Percentiles rank a stretch among this genome's conserved stretches.
Conservation (phyloP, 2,113 vertebrate genomes). For the Cheilinus undulatus region DNA sequence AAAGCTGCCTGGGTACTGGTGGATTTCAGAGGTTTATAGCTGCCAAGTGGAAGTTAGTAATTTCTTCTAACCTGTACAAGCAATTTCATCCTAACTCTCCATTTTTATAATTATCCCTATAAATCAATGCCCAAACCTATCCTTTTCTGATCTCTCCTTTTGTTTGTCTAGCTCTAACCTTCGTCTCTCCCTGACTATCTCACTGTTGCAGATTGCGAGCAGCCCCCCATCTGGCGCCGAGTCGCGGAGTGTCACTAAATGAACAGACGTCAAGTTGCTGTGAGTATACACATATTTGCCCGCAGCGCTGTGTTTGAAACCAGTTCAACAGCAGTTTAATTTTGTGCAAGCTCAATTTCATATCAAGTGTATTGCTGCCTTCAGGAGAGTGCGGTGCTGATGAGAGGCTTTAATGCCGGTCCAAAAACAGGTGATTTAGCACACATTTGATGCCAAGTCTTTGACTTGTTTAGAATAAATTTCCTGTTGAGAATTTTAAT, state of each 20-base stretch:
- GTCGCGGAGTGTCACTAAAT: conserved; percentile 19
- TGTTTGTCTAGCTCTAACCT: background rate
- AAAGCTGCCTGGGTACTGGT: too few species aligned
- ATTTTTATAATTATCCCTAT: background rate
- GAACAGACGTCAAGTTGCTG: conserved; percentile 44
- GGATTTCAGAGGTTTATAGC: too few species aligned
- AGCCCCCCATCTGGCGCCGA: conserved; percentile 37
- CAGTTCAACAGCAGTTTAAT: conserved; percentile 46
- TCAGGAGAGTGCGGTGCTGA: conserved; percentile 11
- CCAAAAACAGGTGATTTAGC: background rate
- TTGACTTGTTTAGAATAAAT: background rate
- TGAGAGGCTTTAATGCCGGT: conserved; percentile 4
- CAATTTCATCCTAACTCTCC: background rate
- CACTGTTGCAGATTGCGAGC: conserved; percentile 1
- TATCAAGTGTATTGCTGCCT: conserved; percentile 25
- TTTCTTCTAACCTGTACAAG: background rate
- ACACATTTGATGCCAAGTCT: conserved; percentile 1
- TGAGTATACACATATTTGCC: conserved; percentile 51
- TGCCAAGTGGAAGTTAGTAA: background rate
- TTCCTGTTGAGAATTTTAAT: too few species aligned
- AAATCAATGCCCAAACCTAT: background rate
- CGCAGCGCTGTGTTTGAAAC: conserved; percentile 44
- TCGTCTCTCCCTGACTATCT: background rate
- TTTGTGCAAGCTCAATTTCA: conserved; percentile 39
- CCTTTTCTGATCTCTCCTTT: background rate